phyloP scores from a whole-genome alignment of 2,113 vertebrate genomes.

The Macroglossus sobrinus region DNA sequence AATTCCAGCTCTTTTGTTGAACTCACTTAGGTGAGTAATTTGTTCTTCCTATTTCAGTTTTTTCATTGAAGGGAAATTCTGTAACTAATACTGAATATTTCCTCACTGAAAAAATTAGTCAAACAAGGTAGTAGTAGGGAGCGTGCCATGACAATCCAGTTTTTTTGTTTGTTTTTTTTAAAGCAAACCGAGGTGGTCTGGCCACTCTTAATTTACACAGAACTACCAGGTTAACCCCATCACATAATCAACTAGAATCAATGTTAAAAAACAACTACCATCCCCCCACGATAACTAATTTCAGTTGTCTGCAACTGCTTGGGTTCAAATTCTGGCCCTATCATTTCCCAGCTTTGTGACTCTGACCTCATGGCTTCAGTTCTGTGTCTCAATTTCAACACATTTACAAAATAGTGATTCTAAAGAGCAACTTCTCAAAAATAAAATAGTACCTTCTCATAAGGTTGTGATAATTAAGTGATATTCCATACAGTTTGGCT shows the following conservation, averaged over 20 bases:
- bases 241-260: background rate
- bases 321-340: background rate
- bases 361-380: background rate
- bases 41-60: background rate
- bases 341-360: background rate
- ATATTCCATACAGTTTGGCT: background rate
- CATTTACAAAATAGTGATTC: background rate
- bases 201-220: background rate
- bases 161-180: too few species aligned
- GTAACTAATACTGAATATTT: slow-evolving; percentile 11
- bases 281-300: background rate
- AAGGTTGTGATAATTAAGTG: background rate
- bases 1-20: background rate
- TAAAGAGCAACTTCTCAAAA: background rate
- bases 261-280: background rate
- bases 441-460: background rate
- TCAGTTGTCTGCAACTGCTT: background rate
- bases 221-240: slow-evolving; percentile 7
- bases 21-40: background rate
- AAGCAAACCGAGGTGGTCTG: background rate
- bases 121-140: background rate
- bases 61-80: background rate
- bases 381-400: background rate
- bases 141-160: background rate
- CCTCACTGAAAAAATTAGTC: background rate